Percentiles rank a stretch among this genome's conserved stretches.
These are phyloP conservation scores for Passerculus sandwichensis DNA, from an alignment of 2,797 vertebrate species.

Conservation along the genomic window DNA sequence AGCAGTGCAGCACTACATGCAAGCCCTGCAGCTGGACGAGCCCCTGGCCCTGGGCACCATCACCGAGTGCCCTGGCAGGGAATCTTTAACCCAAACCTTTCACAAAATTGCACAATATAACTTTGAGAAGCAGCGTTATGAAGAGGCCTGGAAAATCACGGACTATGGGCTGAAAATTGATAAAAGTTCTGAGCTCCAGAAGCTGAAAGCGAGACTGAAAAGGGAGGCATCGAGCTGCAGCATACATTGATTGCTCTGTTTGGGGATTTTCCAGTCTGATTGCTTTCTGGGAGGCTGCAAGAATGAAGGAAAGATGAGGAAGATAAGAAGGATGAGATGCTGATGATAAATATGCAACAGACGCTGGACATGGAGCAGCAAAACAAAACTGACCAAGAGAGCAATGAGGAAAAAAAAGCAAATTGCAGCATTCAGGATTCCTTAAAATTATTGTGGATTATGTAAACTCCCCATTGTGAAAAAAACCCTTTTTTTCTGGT, in stretches of 20 bases:
- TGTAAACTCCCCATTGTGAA: background rate
- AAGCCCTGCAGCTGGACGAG: slow-evolving; percentile 82
- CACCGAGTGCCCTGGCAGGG: slow-evolving; percentile 72
- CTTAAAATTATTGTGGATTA: background rate
- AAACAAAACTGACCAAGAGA: background rate
- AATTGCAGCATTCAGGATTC: background rate
- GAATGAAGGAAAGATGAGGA: background rate
- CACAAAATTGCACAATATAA: slow-evolving; percentile 75
- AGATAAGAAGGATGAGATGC: background rate
- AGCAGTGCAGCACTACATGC: slow-evolving; percentile 82
- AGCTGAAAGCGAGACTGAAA: slow-evolving; percentile 83
- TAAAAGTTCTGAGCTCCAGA: slow-evolving; percentile 80
- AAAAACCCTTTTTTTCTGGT: background rate
- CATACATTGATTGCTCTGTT: slow-evolving; percentile 78
- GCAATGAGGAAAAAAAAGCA: background rate
- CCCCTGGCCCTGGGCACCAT: slow-evolving; percentile 77
- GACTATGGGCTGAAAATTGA: slow-evolving; percentile 85
- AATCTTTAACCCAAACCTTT: slow-evolving; percentile 75
- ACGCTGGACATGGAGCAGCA: background rate
- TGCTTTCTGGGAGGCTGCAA: background rate
- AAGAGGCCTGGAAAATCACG: slow-evolving; percentile 83
- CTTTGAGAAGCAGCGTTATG: slow-evolving; percentile 77
- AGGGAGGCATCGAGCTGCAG: slow-evolving; percentile 84
- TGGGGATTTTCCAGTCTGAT: background rate
- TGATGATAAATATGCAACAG: background rate